Evolutionary conservation across 2,113 vertebrate genomes (phyloP).

Genomic region (Stegastes partitus): DNA sequence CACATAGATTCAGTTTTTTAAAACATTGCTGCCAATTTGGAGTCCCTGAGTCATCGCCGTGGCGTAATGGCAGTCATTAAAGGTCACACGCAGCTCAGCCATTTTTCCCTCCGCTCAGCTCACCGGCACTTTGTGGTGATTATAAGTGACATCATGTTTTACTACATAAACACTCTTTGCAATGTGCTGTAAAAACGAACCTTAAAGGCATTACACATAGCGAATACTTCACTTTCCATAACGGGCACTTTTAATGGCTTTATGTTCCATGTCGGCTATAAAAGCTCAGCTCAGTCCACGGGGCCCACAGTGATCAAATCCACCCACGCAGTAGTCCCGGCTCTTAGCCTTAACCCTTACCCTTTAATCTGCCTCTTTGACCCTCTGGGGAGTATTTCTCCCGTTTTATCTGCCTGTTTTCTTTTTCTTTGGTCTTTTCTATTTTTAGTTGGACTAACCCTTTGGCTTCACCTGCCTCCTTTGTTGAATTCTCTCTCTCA

Average conservation of each 20-base stretch:
- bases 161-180: conserved; percentile 30
- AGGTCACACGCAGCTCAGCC: conserved; percentile 42
- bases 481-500: conserved; percentile 60
- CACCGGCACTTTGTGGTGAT: conserved; percentile 25
- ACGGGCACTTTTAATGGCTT: conserved; percentile 21
- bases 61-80: conserved; percentile 50
- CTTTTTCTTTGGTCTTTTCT: conserved; percentile 18
- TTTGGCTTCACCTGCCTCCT: conserved; percentile 74
- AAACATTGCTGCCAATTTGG: conserved; percentile 13
- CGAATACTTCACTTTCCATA: conserved; percentile 34
- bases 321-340: conserved; percentile 41
- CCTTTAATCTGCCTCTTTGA: conserved; percentile 65
- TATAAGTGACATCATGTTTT: conserved; percentile 55
- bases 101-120: conserved; percentile 30
- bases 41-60: conserved; percentile 26
- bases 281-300: conserved; percentile 17
- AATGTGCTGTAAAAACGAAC: conserved; percentile 40
- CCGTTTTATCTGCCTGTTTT: conserved; percentile 63
- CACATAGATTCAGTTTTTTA: background rate
- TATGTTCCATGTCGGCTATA: conserved; percentile 15
- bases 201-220: conserved; percentile 44
- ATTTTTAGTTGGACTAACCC: conserved; percentile 68
- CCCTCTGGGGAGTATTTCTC: conserved; percentile 48
- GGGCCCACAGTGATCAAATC: conserved; percentile 74
- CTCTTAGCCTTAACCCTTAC: conserved; percentile 52